These are phyloP conservation scores for Aromia moschata DNA, from an alignment of 2,888 invertebrate species.

Conservation along the genomic window DNA sequence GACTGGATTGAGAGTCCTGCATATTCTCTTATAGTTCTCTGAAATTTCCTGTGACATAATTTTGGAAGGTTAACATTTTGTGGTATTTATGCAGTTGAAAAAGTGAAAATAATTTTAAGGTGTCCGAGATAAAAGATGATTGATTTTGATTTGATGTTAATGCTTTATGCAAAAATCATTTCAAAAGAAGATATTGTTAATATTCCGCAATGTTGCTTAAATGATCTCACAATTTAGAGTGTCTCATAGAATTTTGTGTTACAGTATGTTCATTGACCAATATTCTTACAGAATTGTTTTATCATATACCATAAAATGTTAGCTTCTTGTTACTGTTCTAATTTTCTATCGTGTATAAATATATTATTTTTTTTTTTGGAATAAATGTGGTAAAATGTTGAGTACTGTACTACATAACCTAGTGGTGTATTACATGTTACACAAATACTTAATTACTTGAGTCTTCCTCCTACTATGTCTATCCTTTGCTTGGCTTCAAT, in stretches of 20 bases:
- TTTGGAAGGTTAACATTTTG: constrained; percentile 24
- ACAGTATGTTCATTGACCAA: too few relatives aligned
- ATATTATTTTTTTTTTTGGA: constrained; percentile 8
- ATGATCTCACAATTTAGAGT: too few relatives aligned
- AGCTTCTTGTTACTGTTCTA: constrained; percentile 12
- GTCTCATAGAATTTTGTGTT: too few relatives aligned
- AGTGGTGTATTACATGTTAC: constrained; percentile 47
- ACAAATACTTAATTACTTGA: constrained; percentile 40
- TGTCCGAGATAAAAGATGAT: too few relatives aligned
- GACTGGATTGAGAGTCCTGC: constrained; percentile 30
- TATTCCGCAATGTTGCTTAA: too few relatives aligned
- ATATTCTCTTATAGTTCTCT: constrained; percentile 29
- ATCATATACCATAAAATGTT: background rate
- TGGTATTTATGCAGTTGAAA: too few relatives aligned
- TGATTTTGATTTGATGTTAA: too few relatives aligned
- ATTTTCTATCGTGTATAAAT: constrained; percentile 3
- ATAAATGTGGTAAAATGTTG: constrained; percentile 8
- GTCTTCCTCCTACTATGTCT: constrained; percentile 44
- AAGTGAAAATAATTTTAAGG: too few relatives aligned
- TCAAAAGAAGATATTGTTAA: too few relatives aligned
- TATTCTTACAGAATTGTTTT: too few relatives aligned
- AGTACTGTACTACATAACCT: constrained; percentile 14
- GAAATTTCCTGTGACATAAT: constrained; percentile 26
- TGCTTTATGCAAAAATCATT: too few relatives aligned
- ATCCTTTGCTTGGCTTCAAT: constrained; percentile 56